phyloP scores from a whole-genome alignment of 2,113 vertebrate genomes.

The Aegypius monachus region DNA sequence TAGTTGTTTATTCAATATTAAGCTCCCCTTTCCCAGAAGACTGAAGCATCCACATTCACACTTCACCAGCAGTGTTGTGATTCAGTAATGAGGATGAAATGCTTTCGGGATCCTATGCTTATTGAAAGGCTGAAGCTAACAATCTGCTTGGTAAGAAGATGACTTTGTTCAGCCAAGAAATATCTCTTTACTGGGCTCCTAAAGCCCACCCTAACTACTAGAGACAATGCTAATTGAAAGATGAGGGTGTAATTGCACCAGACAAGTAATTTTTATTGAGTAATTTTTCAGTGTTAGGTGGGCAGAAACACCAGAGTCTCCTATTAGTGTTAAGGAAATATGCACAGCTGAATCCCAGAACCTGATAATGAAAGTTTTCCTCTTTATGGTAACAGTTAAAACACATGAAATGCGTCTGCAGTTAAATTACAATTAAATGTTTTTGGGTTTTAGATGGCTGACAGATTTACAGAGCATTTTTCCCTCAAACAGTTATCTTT shows the following conservation, averaged over 20 bases:
- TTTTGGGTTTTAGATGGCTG: neutral
- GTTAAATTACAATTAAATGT: neutral
- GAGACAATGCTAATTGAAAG: slow-evolving; percentile 51
- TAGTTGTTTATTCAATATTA: slow-evolving; percentile 36
- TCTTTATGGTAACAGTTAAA: slow-evolving; percentile 7
- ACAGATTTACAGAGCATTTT: neutral
- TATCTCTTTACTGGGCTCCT: neutral
- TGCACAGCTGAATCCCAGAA: slow-evolving; percentile 22
- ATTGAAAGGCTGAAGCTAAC: neutral
- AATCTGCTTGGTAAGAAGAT: slow-evolving; percentile 15
- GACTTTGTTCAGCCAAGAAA: slow-evolving; percentile 30
- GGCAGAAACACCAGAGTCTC: neutral
- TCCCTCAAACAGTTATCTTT: neutral
- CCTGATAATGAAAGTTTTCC: slow-evolving; percentile 23
- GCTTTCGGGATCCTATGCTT: neutral
- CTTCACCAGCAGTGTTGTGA: neutral
- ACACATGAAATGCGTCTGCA: neutral
- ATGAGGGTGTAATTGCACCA: slow-evolving; percentile 50
- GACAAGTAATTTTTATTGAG: slow-evolving; percentile 64
- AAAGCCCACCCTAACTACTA: neutral
- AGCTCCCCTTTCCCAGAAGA: slow-evolving; percentile 37
- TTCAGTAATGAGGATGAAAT: slow-evolving; percentile 43
- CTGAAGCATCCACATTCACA: neutral
- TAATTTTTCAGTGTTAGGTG: slow-evolving; percentile 62
- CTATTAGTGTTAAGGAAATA: neutral